Conservation (phyloP, 2,888 invertebrate genomes). For the Zootermopsis nevadensis region DNA sequence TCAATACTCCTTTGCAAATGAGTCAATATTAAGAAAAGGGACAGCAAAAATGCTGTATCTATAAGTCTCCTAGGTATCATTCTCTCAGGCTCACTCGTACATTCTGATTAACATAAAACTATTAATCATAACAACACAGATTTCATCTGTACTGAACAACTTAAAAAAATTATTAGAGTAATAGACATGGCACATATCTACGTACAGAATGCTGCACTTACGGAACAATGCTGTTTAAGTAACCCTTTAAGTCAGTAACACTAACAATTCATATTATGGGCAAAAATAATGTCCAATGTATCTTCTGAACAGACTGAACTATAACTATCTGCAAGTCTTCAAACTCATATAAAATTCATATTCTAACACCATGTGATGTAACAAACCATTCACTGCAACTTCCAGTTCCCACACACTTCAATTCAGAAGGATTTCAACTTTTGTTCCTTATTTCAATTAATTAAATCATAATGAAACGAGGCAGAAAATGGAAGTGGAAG, state of each 20-base stretch:
- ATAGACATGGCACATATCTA: constrained; percentile 37
- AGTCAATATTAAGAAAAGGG: neutral
- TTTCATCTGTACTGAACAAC: neutral
- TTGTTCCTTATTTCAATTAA: neutral
- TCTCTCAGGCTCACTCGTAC: neutral
- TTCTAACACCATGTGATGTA: neutral
- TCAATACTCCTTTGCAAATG: neutral
- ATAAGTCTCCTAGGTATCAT: neutral
- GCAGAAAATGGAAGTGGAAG: too few species aligned
- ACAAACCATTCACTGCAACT: neutral
- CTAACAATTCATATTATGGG: constrained; percentile 20
- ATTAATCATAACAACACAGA: constrained; percentile 9
- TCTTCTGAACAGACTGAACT: neutral
- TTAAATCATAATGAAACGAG: too few species aligned
- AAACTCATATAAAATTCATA: neutral
- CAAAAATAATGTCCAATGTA: neutral
- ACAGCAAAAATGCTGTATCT: constrained; percentile 24
- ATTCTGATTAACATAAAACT: neutral
- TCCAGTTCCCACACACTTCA: neutral
- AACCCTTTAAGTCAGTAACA: neutral
- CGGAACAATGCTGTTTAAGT: neutral
- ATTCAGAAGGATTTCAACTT: constrained; percentile 1
- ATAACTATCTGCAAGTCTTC: neutral
- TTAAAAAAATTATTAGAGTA: neutral
- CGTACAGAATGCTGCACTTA: constrained; percentile 30